Evolutionary conservation across 2,113 vertebrate species (phyloP).

Genomic region (Nycticorax nycticorax): DNA sequence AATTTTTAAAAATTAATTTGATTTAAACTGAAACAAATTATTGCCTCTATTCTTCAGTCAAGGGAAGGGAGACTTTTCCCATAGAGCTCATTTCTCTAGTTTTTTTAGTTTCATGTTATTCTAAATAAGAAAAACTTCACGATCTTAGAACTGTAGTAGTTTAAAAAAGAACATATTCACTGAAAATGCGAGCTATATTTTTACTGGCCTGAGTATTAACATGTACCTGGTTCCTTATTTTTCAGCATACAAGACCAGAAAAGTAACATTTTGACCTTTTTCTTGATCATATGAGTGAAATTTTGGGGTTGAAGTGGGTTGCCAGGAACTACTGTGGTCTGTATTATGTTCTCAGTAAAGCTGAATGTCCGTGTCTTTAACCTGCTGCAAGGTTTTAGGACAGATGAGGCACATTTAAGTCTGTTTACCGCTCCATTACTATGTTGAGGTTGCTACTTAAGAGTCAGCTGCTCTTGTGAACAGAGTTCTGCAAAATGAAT

Average conservation of each 20-base stretch:
- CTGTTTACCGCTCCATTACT: background rate
- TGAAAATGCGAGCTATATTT: background rate
- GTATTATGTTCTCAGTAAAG: background rate
- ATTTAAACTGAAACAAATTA: constrained; percentile 2
- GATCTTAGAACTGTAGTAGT: background rate
- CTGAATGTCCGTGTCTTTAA: background rate
- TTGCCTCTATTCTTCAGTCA: background rate
- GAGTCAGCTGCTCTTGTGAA: background rate
- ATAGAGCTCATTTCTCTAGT: background rate
- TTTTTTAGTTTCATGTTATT: background rate
- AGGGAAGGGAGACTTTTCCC: background rate
- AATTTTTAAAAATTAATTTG: background rate
- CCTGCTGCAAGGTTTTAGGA: background rate
- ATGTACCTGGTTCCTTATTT: background rate
- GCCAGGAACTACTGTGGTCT: constrained; percentile 6
- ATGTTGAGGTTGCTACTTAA: background rate
- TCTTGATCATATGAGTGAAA: constrained; percentile 18
- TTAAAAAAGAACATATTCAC: background rate
- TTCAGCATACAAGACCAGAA: background rate
- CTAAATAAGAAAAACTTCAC: constrained; percentile 11
- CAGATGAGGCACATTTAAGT: background rate
- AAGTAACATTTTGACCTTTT: background rate
- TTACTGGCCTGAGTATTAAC: background rate
- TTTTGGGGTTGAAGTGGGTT: background rate
- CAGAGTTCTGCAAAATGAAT: background rate